Conservation (phyloP, 92 coral and sea anemone genomes). For the Phenganax subtilis region DNA sequence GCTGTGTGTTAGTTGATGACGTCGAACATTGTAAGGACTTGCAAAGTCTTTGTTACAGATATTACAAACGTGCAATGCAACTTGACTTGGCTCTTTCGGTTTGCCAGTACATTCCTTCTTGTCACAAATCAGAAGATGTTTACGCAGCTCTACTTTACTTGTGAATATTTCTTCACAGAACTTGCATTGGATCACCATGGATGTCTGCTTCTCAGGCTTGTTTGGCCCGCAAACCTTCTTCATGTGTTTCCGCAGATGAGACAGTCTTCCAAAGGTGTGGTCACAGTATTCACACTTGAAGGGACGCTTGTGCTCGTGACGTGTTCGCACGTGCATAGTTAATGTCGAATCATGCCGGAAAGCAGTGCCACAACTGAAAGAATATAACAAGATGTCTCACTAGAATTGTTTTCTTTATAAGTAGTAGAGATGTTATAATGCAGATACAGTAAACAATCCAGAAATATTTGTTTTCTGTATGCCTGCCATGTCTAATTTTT, state of each 20-base stretch:
- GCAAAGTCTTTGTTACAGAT: conserved; percentile 97
- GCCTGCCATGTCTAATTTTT: no score
- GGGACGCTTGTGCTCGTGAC: conserved; percentile 97
- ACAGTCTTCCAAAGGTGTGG: conserved; percentile 89
- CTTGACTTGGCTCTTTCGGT: conserved; percentile 64
- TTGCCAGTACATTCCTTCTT: conserved; percentile 63
- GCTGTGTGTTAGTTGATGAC: conserved; percentile 95
- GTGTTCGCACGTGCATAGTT: conserved; percentile 96
- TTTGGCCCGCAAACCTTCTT: conserved; percentile 92
- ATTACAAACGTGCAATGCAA: conserved; percentile 94
- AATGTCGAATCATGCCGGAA: conserved; percentile 99
- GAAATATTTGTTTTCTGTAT: no score
- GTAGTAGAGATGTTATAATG: no score
- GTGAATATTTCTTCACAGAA: conserved; percentile 94
- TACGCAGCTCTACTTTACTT: conserved; percentile 83
- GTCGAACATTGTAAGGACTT: conserved; percentile 94
- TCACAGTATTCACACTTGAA: conserved; percentile 97
- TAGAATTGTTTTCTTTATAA: background rate
- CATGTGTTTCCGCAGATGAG: conserved; percentile 92
- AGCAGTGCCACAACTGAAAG: conserved; percentile 74
- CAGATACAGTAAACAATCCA: no score
- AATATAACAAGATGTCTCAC: background rate
- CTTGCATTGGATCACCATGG: conserved; percentile 89
- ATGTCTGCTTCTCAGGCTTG: conserved; percentile 87
- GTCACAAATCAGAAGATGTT: conserved; percentile 84